These are phyloP conservation scores for Tangara arthus DNA, from an alignment of 2,797 vertebrate genomes.

Conservation along the genomic window DNA sequence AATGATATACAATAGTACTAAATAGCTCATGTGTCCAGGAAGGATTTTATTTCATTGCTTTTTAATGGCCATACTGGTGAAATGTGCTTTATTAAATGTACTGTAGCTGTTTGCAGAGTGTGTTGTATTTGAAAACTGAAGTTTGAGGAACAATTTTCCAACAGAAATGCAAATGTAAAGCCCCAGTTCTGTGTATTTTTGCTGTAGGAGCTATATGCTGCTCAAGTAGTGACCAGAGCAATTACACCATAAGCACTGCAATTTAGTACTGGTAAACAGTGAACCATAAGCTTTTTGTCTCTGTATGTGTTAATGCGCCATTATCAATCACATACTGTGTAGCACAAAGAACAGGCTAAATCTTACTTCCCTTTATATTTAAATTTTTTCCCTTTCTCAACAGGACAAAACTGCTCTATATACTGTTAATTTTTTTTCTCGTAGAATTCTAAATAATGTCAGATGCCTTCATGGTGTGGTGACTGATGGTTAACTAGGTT, in stretches of 20 bases:
- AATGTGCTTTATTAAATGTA: neutral
- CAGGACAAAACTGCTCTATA: neutral
- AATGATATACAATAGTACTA: fast-evolving
- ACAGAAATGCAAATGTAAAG: neutral
- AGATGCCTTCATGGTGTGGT: neutral
- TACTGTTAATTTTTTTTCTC: neutral
- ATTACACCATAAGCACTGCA: neutral
- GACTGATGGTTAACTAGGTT: neutral
- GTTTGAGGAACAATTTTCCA: neutral
- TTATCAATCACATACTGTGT: neutral
- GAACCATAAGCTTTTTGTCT: neutral
- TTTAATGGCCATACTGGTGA: neutral
- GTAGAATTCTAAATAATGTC: neutral
- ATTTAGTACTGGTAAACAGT: neutral
- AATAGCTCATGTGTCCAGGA: neutral
- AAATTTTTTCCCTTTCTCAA: neutral
- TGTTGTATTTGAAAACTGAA: neutral
- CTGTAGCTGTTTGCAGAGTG: neutral
- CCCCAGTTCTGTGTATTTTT: neutral
- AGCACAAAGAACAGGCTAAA: neutral
- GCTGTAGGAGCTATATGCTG: neutral
- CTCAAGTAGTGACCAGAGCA: neutral
- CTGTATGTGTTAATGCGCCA: neutral
- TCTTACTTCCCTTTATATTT: neutral
- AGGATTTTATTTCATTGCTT: neutral